Evolutionary conservation across 2,888 invertebrate genomes (phyloP), one percentile per base, ranked within the genome.

Genomic region (Drymonia ruficornis): DNA sequence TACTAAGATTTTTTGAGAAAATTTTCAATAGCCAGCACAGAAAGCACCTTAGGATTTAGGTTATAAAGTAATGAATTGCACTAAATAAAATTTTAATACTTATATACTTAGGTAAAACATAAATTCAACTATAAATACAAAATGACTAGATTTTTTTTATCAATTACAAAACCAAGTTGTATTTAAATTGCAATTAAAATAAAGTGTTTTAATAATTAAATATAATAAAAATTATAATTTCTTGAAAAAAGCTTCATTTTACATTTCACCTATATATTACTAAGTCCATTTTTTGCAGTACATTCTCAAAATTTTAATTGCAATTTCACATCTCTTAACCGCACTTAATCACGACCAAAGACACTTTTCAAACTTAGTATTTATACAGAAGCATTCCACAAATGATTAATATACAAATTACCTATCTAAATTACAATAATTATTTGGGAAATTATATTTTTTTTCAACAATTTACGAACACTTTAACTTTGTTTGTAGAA

Each of bases 361-460:
- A 40, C 40, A 40, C 16, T 40, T 40, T 16, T 16, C 19, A 19
- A 43, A 57, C 15, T 13, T 16, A 1, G 40, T 48, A 18, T 31
- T 15, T 56, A 58, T 49, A 47, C 50, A 54, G 52, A 57, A 55
- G 7, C 13, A 43, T 13, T 53, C 12, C 43, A 43, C 43, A 43
- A 43, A 18, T 23, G 23, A 40, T 16, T 40, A 16, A 58, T 74
- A 72, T 82, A 83, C 79, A 83, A 81, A 77, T 83, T 80, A 70
- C 69, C 80, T 81, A 81, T 70, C 81, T 82, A 81, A 63, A 65
- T n/a, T 65, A 70, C 61, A 67, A 66, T 56, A 59, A 3, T 36
- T 36, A 1, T n/a, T 13, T 13, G 15, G 16, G 9, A 6, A 40
- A n/a, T n/a, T 40, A 49, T n/a, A 36, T 50, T 13, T 44, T 50